Evolutionary conservation across 2,113 vertebrate species (phyloP).

Genomic region (Martes martes): DNA sequence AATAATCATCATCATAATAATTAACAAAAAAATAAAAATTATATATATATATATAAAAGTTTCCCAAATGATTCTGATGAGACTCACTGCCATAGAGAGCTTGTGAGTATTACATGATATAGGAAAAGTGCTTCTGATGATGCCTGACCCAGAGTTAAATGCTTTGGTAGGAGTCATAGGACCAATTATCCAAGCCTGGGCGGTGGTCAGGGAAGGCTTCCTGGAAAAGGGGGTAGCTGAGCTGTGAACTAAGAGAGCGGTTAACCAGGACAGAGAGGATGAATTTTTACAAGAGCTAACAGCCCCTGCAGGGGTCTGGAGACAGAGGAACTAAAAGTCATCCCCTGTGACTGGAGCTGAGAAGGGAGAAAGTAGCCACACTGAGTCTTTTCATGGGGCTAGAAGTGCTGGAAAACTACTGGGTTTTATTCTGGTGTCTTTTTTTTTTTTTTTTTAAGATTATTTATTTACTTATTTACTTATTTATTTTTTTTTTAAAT

Average conservation of each 20-base stretch:
- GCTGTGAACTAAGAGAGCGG: background rate
- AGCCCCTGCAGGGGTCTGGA: background rate
- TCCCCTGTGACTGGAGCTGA: background rate
- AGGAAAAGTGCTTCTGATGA: background rate
- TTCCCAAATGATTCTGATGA: background rate
- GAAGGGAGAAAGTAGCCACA: background rate
- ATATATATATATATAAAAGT: background rate
- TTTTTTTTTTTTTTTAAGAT: no score
- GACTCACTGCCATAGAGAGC: background rate
- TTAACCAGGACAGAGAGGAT: background rate
- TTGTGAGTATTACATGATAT: background rate
- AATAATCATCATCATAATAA: no score
- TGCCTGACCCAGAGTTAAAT: background rate
- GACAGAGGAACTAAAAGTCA: background rate
- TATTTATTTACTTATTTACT: no score
- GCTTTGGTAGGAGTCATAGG: background rate
- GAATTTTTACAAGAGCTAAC: background rate
- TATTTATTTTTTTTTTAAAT: no score
- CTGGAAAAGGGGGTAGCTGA: background rate
- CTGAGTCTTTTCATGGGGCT: background rate
- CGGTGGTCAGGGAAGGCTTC: conserved; percentile 2
- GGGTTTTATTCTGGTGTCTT: background rate
- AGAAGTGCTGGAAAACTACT: background rate
- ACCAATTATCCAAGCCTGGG: background rate
- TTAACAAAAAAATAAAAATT: no score